Evolutionary conservation across 2,888 invertebrate genomes (phyloP).

Genomic region (Apamea anceps): DNA sequence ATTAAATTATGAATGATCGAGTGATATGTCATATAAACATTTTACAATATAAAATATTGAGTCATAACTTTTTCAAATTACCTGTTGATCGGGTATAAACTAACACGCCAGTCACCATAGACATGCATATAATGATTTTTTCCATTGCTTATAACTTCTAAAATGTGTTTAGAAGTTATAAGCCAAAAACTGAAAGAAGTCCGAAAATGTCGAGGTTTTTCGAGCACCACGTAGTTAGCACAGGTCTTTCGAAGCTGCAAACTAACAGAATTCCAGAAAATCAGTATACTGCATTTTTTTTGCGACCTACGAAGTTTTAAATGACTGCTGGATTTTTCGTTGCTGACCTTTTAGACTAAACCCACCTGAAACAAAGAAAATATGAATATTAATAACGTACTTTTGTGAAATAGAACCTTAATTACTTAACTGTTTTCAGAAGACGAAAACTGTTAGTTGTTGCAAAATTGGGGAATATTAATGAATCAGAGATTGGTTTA

Average conservation of each 20-base stretch:
- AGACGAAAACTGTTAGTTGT: background rate
- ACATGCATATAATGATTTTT: background rate
- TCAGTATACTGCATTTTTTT: background rate
- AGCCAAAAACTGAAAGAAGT: background rate
- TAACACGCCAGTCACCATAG: background rate
- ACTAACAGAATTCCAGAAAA: background rate
- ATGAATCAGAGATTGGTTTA: background rate
- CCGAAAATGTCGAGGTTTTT: background rate
- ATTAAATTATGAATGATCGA: background rate
- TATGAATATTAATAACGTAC: background rate
- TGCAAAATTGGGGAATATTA: background rate
- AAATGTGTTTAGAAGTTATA: too few relatives aligned
- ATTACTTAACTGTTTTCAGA: background rate
- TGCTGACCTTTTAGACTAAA: slow-evolving; percentile 4
- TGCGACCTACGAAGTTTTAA: background rate
- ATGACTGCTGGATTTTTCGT: slow-evolving; percentile 31
- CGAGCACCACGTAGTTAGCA: background rate
- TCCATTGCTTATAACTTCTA: too few relatives aligned
- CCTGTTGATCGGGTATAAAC: background rate
- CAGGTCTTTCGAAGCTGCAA: background rate
- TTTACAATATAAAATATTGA: background rate
- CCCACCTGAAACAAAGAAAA: slow-evolving; percentile 50
- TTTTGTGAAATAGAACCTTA: background rate
- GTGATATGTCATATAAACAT: background rate
- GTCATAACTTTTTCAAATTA: slow-evolving; percentile 1